These are phyloP conservation scores for Heterotis niloticus DNA, from an alignment of 2,113 vertebrate species.

Conservation along the genomic window DNA sequence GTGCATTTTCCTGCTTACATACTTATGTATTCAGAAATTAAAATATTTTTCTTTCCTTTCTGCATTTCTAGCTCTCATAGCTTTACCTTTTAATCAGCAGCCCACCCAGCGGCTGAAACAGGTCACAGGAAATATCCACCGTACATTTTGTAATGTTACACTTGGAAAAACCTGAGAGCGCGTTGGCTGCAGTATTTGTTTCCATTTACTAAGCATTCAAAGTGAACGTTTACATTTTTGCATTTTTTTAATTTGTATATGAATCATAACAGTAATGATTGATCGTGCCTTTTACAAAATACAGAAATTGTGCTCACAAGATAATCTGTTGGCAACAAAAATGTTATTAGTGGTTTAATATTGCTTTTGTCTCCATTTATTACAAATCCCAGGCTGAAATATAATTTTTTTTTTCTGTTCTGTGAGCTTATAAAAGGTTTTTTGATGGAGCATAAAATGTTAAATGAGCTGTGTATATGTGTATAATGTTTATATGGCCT, in stretches of 20 bases:
- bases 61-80: background rate
- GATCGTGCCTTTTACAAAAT: background rate
- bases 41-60: background rate
- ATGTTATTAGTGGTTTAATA: background rate
- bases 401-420: background rate
- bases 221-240: too few relatives aligned
- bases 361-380: background rate
- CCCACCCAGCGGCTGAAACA: too few relatives aligned
- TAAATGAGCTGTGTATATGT: background rate
- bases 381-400: background rate
- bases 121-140: too few relatives aligned
- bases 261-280: too few relatives aligned
- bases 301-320: background rate
- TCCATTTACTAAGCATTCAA: too few relatives aligned
- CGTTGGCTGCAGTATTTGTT: too few relatives aligned
- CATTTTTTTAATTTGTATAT: too few relatives aligned
- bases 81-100: background rate
- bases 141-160: too few relatives aligned
- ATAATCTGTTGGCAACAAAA: background rate
- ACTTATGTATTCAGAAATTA: conserved; percentile 12
- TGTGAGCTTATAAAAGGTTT: background rate
- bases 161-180: too few relatives aligned
- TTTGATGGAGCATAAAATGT: background rate
- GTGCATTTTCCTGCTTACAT: background rate
- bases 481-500: background rate